Evolutionary conservation across 2,797 vertebrate genomes (phyloP).

Genomic region (Hoplostethus mediterraneus): DNA sequence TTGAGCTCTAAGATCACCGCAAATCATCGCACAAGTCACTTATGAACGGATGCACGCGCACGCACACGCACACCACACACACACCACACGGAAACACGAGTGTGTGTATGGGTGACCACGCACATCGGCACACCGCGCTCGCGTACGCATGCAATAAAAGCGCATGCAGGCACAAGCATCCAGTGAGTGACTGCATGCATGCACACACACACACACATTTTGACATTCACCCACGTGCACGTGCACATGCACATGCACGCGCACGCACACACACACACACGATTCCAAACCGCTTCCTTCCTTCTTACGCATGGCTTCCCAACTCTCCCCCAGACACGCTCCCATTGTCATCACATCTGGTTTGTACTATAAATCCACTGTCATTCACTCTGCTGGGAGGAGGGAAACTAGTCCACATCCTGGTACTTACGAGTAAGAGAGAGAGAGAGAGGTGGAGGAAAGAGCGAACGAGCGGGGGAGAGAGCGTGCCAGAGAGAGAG

Average conservation of each 20-base stretch:
- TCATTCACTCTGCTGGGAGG: constrained; percentile 41
- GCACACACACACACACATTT: constrained; percentile 37
- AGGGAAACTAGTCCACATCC: constrained; percentile 23
- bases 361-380: constrained; percentile 59
- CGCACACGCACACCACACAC: constrained; percentile 29
- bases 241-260: constrained; percentile 31
- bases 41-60: constrained; percentile 26
- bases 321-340: constrained; percentile 68
- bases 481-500: constrained; percentile 7
- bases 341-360: constrained; percentile 72
- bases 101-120: background rate
- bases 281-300: constrained; percentile 57
- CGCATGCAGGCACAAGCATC: constrained; percentile 27
- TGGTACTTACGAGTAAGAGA: constrained; percentile 17
- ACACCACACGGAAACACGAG: background rate
- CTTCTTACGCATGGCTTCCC: constrained; percentile 59
- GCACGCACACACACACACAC: constrained; percentile 17
- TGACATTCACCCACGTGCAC: background rate
- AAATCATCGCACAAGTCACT: constrained; percentile 82
- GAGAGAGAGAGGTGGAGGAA: background rate
- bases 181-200: constrained; percentile 1
- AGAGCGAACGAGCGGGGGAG: background rate
- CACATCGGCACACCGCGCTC: background rate
- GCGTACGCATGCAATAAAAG: constrained; percentile 2
- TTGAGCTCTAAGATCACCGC: constrained; percentile 76